Evolutionary conservation across 2,888 invertebrate genomes (phyloP), one percentile per base, ranked within the genome.

Genomic region (Stenodera caucasica): DNA sequence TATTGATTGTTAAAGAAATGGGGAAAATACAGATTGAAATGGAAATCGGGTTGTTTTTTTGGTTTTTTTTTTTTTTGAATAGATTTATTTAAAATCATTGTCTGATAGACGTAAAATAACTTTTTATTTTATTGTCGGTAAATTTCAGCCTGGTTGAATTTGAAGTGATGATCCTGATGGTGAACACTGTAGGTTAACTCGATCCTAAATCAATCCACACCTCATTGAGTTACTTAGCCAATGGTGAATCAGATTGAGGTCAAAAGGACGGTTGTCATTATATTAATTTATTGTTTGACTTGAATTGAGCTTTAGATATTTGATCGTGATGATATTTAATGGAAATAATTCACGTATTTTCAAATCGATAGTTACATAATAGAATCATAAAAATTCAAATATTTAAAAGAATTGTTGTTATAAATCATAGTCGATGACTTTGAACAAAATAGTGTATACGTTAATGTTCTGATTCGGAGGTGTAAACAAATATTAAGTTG

Each of bases 401-500:
- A 49, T 55, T 50, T 57, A 37, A 9, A 23, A 21, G 30, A 45
- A 57, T 53, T 60, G 57, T 54, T 60, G 62, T 57, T 54, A 58
- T 67, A 64, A 60, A 64, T 67, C 64, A 62, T 32, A 52, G 55
- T 56, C 66, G 26, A 60, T 63, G 64, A 62, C 60, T 57, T 57
- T 49, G 53, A 45, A 52, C 57, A 52, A 60, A 62, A 52, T 55
- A 30, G 15, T 51, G 49, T 60, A 58, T 54, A 56, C 65, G 64
- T 61, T 65, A 65, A 65, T 63, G 63, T 58, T 60, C 35, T 59
- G 60, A 64, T 63, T 55, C 55, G 26, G 61, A 66, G 67, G 65
- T 67, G 68, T 68, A 68, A 67, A 67, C 67, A 68, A 68, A 68
- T 67, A 66, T 66, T 63, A 66, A 65, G 64, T 67, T 65, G 63